Percentiles rank a stretch among this genome's conserved stretches.
These are phyloP conservation scores for Spilogale gracilis DNA, from an alignment of 2,113 vertebrate species.

Conservation along the genomic window DNA sequence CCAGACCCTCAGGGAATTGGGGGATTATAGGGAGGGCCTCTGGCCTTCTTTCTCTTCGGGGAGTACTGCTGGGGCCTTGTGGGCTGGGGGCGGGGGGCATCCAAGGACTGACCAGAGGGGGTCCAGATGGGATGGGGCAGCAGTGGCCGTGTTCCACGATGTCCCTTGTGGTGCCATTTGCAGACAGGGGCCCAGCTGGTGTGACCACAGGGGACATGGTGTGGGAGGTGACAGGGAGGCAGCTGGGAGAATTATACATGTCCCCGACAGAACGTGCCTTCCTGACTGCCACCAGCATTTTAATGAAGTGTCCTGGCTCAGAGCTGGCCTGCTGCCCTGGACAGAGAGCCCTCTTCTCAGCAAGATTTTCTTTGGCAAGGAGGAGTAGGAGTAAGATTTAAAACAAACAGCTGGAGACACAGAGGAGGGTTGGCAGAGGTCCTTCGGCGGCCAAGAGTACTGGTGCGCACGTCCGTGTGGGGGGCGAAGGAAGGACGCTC, in stretches of 20 bases:
- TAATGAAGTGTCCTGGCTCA: not conserved
- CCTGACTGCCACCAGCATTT: not conserved
- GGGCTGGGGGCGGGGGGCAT: no score
- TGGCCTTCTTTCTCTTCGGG: not conserved
- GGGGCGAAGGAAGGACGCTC: rapidly evolving
- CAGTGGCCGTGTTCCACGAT: rapidly evolving
- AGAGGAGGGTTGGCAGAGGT: not conserved
- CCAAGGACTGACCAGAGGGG: not conserved
- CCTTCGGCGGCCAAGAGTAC: rapidly evolving
- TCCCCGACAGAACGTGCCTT: not conserved
- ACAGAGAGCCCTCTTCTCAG: not conserved
- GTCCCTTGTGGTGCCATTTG: not conserved
- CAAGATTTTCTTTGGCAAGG: slow-evolving; percentile 13
- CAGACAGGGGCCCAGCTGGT: not conserved
- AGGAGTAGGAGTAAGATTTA: not conserved
- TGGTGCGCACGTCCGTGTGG: not conserved
- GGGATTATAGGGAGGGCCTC: not conserved
- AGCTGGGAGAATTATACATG: not conserved
- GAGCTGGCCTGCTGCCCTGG: slow-evolving; percentile 49
- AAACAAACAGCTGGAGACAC: not conserved
- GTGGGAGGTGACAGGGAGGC: not conserved
- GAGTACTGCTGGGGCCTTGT: not conserved
- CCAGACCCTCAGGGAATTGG: not conserved
- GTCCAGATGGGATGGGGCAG: rapidly evolving
- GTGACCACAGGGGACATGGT: rapidly evolving